Percentiles rank a stretch among this genome's conserved stretches.
Conservation (phyloP, 1,140 invertebrate genomes). For the Lycorma delicatula region DNA sequence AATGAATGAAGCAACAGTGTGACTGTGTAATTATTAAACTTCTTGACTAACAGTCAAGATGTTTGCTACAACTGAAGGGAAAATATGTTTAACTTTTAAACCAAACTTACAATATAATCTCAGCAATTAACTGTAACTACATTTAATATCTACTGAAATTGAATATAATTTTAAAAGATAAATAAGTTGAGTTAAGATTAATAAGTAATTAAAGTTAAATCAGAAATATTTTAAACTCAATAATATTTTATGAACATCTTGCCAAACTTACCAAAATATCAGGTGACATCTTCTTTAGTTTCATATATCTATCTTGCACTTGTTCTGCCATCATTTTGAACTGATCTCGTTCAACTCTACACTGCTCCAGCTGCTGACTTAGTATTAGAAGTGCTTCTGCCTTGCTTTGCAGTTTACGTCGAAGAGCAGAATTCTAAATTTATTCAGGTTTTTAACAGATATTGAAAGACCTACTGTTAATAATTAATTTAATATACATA, state of each 20-base stretch:
- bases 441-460: slow-evolving; percentile 5
- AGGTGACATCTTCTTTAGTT: slow-evolving; percentile 38
- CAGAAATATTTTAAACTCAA: neutral
- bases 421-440: slow-evolving; percentile 47
- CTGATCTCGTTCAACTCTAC: slow-evolving; percentile 66
- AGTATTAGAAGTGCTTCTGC: slow-evolving; percentile 67
- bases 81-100: too few relatives aligned
- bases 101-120: too few relatives aligned
- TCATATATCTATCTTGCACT: slow-evolving; percentile 45
- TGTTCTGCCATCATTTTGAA: slow-evolving; percentile 77
- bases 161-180: neutral
- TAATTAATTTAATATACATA: neutral
- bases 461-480: neutral
- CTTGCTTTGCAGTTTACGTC: slow-evolving; percentile 70
- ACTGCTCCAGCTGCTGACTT: slow-evolving; percentile 67
- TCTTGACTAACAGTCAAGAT: too few relatives aligned
- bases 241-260: too few relatives aligned
- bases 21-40: too few relatives aligned
- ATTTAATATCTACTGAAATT: neutral
- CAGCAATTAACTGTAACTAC: too few relatives aligned
- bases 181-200: too few relatives aligned
- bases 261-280: slow-evolving; percentile 14
- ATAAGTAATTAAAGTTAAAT: too few relatives aligned
- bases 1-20: too few relatives aligned
- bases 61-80: too few relatives aligned